phyloP scores from a whole-genome alignment of 2,888 invertebrate species.

The Agrochola lychnidis region DNA sequence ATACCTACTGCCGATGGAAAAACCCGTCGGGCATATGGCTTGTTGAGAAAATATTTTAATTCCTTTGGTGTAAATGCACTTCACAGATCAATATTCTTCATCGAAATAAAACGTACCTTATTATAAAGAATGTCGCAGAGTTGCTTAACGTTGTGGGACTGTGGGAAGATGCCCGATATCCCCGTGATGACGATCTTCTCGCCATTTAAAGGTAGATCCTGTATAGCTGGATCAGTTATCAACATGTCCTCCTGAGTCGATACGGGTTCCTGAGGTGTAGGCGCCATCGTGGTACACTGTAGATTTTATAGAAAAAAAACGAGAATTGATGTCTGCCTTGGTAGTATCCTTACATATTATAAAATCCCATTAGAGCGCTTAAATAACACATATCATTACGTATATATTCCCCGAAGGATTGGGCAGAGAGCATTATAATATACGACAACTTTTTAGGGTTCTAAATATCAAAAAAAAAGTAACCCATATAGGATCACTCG shows the following conservation, averaged over 20 bases:
- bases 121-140: constrained; percentile 61
- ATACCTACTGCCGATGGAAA: background rate
- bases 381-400: background rate
- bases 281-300: constrained; percentile 1
- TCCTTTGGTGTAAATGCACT: background rate
- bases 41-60: background rate
- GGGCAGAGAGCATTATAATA: too few relatives aligned
- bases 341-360: background rate
- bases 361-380: background rate
- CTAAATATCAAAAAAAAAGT: too few relatives aligned
- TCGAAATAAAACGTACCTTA: constrained; percentile 50
- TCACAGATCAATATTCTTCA: background rate
- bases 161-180: constrained; percentile 72
- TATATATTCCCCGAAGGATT: too few relatives aligned
- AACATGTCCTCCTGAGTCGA: background rate
- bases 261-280: constrained; percentile 6
- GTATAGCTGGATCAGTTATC: background rate
- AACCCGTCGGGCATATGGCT: too few relatives aligned
- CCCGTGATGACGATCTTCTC: constrained; percentile 64
- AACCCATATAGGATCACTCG: too few relatives aligned
- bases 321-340: background rate
- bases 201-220: constrained; percentile 1
- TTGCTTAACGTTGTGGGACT: constrained; percentile 58
- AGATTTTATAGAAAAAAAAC: background rate
- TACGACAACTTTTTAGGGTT: too few relatives aligned